Base-by-base conservation (phyloP, 2,888 invertebrate genomes). In the Sarcophaga carnaria region DNA sequence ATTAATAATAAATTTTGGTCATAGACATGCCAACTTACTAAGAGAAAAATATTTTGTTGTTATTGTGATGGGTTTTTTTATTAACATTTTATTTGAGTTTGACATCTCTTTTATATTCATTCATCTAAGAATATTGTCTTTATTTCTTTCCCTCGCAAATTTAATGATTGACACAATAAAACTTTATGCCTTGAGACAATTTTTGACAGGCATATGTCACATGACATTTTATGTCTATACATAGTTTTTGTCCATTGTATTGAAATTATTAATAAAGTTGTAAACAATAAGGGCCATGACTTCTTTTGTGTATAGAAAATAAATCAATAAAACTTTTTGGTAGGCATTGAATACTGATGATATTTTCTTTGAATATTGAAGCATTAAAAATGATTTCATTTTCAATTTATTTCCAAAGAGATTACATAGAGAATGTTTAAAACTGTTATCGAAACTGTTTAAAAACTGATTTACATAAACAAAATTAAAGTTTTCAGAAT, bases 11-110 rank as follows among this genome's bases (percentile, higher is more conserved):
- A 59, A 8, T 37, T 37, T 37, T 37, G 1, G 6, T 0, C 8
- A 37, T 8, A 37, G 0, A 37, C 37, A 37, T 37, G 10, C 37
- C 10, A 37, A 37, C 37, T 37, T 37, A 37, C 8, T 37, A 37
- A 8, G 37, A 37, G 37, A 37, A 37, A 4, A 8, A 49, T 45
- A 72, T 66, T 20, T 80, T 60, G 59, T n/a, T 74, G 66, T 74
- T 69, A 17, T 17, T 54, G 54, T 54, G 17, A 49, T 14, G 49
- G 2, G 12, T 49, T 14, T 54, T 54, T 54, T 54, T 17, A 54
- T 54, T 54, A 54, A 54, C 54, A 17, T 54, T 54, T 54, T 54
- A 54, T 54, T 54, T 54, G 54, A 14, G 12, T 12, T 54, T 54
- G 54, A 54, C 54, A 17, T 54, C 49, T 17, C 54, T 54, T 54